These are phyloP conservation scores for Virgularia gustaviana DNA, from an alignment of 92 coral and sea anemone species.

Conservation along the genomic window DNA sequence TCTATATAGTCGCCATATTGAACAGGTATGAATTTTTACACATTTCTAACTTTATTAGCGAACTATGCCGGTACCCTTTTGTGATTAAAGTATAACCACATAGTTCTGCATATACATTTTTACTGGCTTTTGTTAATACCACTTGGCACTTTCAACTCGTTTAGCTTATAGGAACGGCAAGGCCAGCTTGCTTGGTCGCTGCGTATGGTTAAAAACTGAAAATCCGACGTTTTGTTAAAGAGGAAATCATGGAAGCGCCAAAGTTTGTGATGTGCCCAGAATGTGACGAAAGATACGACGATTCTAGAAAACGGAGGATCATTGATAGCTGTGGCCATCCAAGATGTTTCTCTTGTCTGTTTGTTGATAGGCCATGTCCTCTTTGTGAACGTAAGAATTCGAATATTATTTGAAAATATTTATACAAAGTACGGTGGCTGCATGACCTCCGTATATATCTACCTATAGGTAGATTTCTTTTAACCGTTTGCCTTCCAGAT, in stretches of 20 bases:
- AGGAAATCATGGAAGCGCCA: conserved; percentile 65
- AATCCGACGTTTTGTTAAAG: background rate
- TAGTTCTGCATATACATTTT: too few species aligned
- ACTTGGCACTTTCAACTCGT: too few species aligned
- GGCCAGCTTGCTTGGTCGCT: background rate
- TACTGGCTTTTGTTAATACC: too few species aligned
- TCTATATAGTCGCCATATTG: too few species aligned
- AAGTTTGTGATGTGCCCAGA: conserved; percentile 95
- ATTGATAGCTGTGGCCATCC: conserved; percentile 98
- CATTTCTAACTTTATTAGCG: too few species aligned
- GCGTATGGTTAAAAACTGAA: background rate
- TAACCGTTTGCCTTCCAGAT: too few species aligned
- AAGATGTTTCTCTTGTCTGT: conserved; percentile 81
- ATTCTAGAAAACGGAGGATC: conserved; percentile 69
- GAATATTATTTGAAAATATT: too few species aligned
- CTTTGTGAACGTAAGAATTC: conserved; percentile 92
- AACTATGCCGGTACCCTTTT: too few species aligned
- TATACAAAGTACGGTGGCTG: background rate
- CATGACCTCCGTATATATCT: background rate
- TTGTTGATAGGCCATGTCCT: conserved; percentile 80
- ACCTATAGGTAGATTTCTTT: too few species aligned
- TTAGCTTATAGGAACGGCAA: background rate
- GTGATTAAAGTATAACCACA: too few species aligned
- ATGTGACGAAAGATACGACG: conserved; percentile 83
- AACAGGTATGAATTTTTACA: too few species aligned